phyloP scores from a whole-genome alignment of 2,888 invertebrate species.

The Drosophila tanythrix region DNA sequence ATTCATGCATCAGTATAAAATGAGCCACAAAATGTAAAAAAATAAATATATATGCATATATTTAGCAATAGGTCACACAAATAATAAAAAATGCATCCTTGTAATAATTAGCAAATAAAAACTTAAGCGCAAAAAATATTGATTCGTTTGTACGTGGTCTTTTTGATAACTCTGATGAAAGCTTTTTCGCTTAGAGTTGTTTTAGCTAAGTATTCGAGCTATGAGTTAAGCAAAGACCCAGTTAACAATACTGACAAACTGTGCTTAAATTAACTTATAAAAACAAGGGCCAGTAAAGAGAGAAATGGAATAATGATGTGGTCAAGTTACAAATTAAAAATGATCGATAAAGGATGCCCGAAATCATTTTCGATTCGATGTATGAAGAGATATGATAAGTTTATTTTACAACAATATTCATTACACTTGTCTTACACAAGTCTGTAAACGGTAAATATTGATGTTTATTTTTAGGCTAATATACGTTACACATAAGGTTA shows the following conservation, averaged over 20 bases:
- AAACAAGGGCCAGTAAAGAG: background rate
- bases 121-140: conserved; percentile 8
- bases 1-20: conserved; percentile 1
- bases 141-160: conserved; percentile 32
- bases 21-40: background rate
- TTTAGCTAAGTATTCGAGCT: conserved; percentile 16
- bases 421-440: conserved; percentile 29
- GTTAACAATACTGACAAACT: background rate
- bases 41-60: background rate
- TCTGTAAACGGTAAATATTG: conserved; percentile 19
- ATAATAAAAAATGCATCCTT: conserved; percentile 9
- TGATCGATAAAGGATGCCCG: background rate
- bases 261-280: background rate
- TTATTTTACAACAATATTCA: conserved; percentile 65
- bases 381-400: conserved; percentile 30
- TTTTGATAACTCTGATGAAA: conserved; percentile 11
- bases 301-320: background rate
- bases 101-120: conserved; percentile 16
- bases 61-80: background rate
- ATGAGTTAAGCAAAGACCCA: background rate
- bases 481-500: conserved; percentile 19
- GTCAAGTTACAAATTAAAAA: background rate
- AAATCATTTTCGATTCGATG: background rate
- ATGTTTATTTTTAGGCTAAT: conserved; percentile 9
- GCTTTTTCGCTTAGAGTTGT: background rate